phyloP scores from a whole-genome alignment of 2,888 invertebrate species.

The Agonopterix subpropinquella region DNA sequence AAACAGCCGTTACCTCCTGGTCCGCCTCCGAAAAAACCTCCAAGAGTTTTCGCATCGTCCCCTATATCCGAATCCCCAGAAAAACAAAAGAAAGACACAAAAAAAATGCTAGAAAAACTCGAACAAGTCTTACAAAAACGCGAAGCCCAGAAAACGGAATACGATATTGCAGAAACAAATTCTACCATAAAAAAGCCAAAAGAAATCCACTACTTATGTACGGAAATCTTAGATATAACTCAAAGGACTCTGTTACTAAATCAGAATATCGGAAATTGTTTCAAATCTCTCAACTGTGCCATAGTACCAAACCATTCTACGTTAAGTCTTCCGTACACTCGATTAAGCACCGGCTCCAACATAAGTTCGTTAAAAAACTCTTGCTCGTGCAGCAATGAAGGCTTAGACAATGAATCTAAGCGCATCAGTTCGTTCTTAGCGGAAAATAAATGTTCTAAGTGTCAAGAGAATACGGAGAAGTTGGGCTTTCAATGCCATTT shows the following conservation, averaged over 20 bases:
- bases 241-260: constrained; percentile 43
- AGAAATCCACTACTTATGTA: constrained; percentile 69
- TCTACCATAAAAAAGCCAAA: constrained; percentile 42
- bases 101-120: constrained; percentile 79
- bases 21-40: constrained; percentile 86
- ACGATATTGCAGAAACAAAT: constrained; percentile 36
- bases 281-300: constrained; percentile 62
- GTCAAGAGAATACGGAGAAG: constrained; percentile 38
- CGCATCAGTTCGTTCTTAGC: constrained; percentile 23
- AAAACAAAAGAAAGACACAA: constrained; percentile 66
- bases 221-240: constrained; percentile 62
- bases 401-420: constrained; percentile 16
- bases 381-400: constrained; percentile 43
- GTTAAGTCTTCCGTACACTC: constrained; percentile 56
- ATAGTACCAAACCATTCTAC: constrained; percentile 43
- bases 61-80: constrained; percentile 35
- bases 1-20: constrained; percentile 81
- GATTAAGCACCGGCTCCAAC: constrained; percentile 33
- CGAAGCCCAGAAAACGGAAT: constrained; percentile 38
- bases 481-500: constrained; percentile 59
- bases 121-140: constrained; percentile 75
- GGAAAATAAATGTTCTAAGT: constrained; percentile 39
- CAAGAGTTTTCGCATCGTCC: constrained; percentile 74
- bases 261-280: constrained; percentile 47
- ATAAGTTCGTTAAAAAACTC: constrained; percentile 22